phyloP scores from a whole-genome alignment of 1,140 invertebrate species.

The Asbolus verrucosus region DNA sequence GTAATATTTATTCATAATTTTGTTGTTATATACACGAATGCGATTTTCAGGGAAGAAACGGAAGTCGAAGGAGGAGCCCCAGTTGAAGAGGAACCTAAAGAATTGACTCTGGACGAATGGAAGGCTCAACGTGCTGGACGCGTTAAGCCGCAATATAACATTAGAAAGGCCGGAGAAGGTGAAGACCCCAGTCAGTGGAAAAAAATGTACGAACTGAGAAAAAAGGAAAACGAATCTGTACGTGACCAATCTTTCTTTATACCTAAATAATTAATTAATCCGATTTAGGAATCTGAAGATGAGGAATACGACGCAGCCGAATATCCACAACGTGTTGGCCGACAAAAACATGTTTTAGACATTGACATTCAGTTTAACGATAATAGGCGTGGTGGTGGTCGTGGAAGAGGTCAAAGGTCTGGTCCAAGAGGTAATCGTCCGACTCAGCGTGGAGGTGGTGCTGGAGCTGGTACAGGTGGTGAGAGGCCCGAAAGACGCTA shows the following conservation, averaged over 20 bases:
- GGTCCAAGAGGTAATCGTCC: conserved; percentile 52
- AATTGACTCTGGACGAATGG: conserved; percentile 91
- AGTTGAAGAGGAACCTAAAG: conserved; percentile 81
- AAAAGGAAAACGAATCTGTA: conserved; percentile 77
- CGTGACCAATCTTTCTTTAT: not conserved
- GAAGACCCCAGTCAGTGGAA: conserved; percentile 93
- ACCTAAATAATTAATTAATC: not conserved
- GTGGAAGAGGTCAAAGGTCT: conserved; percentile 69
- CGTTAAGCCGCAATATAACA: conserved; percentile 86
- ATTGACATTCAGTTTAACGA: conserved; percentile 93
- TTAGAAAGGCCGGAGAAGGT: conserved; percentile 92
- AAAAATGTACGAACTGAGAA: conserved; percentile 87
- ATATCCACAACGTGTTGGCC: conserved; percentile 87
- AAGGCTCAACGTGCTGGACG: conserved; percentile 81
- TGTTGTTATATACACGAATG: conserved; percentile 2
- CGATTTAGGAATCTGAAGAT: conserved; percentile 66
- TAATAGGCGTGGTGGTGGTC: conserved; percentile 76
- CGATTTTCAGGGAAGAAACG: conserved; percentile 62
- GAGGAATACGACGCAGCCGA: conserved; percentile 83
- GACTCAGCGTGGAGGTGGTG: conserved; percentile 54
- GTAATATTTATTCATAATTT: conserved; percentile 53
- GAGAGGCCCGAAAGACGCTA: conserved; percentile 58
- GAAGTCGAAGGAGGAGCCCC: conserved; percentile 68
- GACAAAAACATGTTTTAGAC: conserved; percentile 87
- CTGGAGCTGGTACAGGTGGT: conserved; percentile 54